Percentiles rank a stretch among this genome's conserved stretches.
These are phyloP conservation scores for Bambusicola thoracicus DNA, from an alignment of 2,113 vertebrate genomes.

Conservation along the genomic window DNA sequence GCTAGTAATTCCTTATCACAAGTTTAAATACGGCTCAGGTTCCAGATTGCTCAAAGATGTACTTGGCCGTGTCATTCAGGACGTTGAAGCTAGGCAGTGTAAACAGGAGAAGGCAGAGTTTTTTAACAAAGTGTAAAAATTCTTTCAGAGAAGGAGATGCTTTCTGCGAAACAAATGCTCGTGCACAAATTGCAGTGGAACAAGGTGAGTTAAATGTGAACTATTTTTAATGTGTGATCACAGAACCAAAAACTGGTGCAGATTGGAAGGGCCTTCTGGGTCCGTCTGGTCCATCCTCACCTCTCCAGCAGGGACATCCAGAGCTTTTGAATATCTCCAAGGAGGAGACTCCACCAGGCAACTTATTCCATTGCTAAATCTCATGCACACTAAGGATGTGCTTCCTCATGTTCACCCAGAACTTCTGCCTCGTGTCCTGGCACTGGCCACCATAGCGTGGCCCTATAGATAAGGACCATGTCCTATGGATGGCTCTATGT, in stretches of 20 bases:
- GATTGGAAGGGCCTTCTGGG: background rate
- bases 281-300: background rate
- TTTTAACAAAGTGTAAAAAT: background rate
- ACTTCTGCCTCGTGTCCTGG: too few species aligned
- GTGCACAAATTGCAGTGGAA: background rate
- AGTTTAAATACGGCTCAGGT: background rate
- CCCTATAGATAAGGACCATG: background rate
- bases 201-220: background rate
- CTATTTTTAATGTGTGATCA: background rate
- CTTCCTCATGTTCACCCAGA: too few species aligned
- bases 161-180: background rate
- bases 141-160: background rate
- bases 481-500: background rate
- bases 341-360: too few species aligned
- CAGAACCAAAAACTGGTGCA: background rate
- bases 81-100: background rate
- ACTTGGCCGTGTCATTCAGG: background rate
- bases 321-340: background rate
- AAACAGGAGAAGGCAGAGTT: background rate
- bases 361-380: too few species aligned
- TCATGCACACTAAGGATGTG: too few species aligned
- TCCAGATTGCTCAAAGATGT: background rate
- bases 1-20: background rate
- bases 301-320: background rate
- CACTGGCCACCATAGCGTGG: too few species aligned